Evolutionary conservation across 2,797 vertebrate species (phyloP), one percentile per base, ranked within the genome.

Genomic region (Apogon hyalosoma): DNA sequence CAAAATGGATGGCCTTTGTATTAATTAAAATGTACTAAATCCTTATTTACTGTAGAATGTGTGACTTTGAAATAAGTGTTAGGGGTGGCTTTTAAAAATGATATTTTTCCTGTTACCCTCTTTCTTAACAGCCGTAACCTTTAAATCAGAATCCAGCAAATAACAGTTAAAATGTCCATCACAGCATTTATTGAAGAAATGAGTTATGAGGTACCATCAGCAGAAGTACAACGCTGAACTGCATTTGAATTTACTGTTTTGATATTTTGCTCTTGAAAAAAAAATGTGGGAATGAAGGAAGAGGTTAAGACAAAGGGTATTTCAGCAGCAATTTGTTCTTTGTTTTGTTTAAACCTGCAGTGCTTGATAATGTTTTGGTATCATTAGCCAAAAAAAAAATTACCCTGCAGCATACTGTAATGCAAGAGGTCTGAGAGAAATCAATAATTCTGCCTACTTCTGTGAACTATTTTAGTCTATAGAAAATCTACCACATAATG

Each of bases 141-240:
- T 0, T 55, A 16, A 9, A 51, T 60, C 47, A 19, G 16, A 5
- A 43, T 69, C 74, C 83, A 55, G 57, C 38, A 79, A 56, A 79
- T 86, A 76, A 59, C 67, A 77, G 65, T 77, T 50, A 72, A 59
- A 69, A 56, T 83, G 36, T 85, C 66, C 73, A 82, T 82, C 79
- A 40, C 7, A 77, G 67, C 54, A 28, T 51, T 56, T 79, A 1
- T 77, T 49, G 69, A 21, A 16, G n/a, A 16, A 15, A 3, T 58
- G 7, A 16, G 46, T 21, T 84, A 71, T 85, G 51, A 48, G 68
- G 21, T 11, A 83, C 76, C 58, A 38, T 49, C 24, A 21, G 51
- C 53, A 38, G 48, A 50, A 16, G 69, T 56, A 51, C 77, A 76
- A 80, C 85, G 31, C 53, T 65, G 54, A 63, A 19, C 24, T 28